A percentile compares a stretch with the other conserved stretches of the same genome.
phyloP scores from a whole-genome alignment of 2,113 vertebrate genomes.

The Perca fluviatilis region DNA sequence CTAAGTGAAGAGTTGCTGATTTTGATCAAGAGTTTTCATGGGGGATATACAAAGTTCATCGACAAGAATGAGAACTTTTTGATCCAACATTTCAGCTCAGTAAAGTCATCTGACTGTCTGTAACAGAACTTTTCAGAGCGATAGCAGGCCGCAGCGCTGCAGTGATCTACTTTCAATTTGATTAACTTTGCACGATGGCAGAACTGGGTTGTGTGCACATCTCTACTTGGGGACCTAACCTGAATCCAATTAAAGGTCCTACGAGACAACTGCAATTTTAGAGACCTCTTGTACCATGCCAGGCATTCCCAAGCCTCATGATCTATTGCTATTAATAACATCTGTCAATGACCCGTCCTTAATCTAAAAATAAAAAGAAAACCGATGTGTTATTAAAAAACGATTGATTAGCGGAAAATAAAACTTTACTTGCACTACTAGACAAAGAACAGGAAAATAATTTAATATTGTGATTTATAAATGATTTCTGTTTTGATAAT shows the following conservation, averaged over 20 bases:
- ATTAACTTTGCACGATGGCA: constrained; percentile 78
- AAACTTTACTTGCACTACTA: too few relatives aligned
- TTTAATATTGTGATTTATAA: too few relatives aligned
- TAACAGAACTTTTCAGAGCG: constrained; percentile 57
- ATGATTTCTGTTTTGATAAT: too few relatives aligned
- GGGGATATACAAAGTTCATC: constrained; percentile 88
- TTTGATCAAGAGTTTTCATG: constrained; percentile 82
- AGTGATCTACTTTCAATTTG: constrained; percentile 83
- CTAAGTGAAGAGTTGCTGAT: constrained; percentile 71
- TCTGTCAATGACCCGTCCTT: constrained; percentile 74
- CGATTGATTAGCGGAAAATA: too few relatives aligned
- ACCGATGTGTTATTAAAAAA: constrained; percentile 4
- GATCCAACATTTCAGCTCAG: not conserved
- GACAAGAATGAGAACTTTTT: constrained; percentile 44
- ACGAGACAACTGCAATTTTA: constrained; percentile 74
- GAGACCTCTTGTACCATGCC: constrained; percentile 75
- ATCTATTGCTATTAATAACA: constrained; percentile 82
- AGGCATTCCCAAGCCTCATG: constrained; percentile 71
- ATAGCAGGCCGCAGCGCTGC: constrained; percentile 42
- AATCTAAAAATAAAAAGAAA: constrained; percentile 60
- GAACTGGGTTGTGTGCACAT: constrained; percentile 84
- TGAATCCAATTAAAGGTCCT: constrained; percentile 83
- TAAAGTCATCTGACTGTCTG: constrained; percentile 41
- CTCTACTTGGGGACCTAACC: constrained; percentile 87
- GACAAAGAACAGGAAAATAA: too few relatives aligned